Evolutionary conservation across 2,113 vertebrate genomes (phyloP), one percentile per base, ranked within the genome.

Genomic region (Psilopogon haemacephalus): DNA sequence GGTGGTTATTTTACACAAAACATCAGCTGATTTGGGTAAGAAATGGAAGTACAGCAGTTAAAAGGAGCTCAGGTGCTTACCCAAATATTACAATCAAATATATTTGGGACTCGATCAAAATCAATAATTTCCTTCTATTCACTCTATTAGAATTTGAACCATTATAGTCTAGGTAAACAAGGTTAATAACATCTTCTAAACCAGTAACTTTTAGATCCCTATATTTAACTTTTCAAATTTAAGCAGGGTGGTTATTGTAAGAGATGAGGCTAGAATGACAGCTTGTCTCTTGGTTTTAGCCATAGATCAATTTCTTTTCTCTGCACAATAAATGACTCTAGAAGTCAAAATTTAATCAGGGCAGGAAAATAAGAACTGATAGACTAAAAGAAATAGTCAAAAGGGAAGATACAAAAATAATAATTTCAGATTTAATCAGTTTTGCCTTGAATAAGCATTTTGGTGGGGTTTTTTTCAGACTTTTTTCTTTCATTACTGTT

Each of bases 1-100:
- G 42, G 42, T 44, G 42, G 42, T 44, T 44, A 94, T 73, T 95
- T 95, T 89, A 64, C 62, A 28, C 68, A 62, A 93, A 92, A 78
- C 40, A 11, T 63, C 80, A 82, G 33, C 24, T 84, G n/a, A 78
- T 92, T 46, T 89, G 68, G 62, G n/a, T 44, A 93, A 91, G 88
- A 28, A 32, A 89, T n/a, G 48, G 84, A 91, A 71, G 3, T 30
- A 76, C 19, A 76, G 13, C 27, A 67, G 48, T 50, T 84, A 1
- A 48, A 78, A 23, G 60, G 42, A 81, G n/a, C 48, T 77, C n/a
- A 54, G 48, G 27, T 30, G 15, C 3, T 56, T 74, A 77, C 40
- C 28, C 69, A 81, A 80, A 64, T 55, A 88, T n/a, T 65, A 16
- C 0, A 2, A 38, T 42, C 2, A 3, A 35, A 24, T 2, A 4